phyloP scores from a whole-genome alignment of 2,888 invertebrate species.

The Zaprionus obscuricornis region DNA sequence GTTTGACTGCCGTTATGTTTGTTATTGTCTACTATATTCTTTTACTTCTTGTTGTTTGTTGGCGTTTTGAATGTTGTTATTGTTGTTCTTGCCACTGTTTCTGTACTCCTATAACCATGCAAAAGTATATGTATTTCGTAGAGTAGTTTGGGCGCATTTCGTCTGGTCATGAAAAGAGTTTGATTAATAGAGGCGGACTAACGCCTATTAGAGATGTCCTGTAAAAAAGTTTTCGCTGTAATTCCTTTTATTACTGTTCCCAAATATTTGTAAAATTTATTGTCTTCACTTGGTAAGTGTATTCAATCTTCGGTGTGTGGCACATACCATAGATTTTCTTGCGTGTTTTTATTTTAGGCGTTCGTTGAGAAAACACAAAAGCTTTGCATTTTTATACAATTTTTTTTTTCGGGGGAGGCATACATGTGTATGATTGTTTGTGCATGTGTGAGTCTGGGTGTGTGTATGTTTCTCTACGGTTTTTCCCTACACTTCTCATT shows the following conservation, averaged over 20 bases:
- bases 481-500: slow-evolving; percentile 74
- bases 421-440: slow-evolving; percentile 24
- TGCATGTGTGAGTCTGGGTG: slow-evolving; percentile 3
- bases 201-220: no score
- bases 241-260: no score
- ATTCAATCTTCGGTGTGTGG: slow-evolving; percentile 16
- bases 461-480: slow-evolving; percentile 34
- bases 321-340: slow-evolving; percentile 17
- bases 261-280: no score
- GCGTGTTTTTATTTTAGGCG: slow-evolving; percentile 73
- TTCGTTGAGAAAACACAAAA: slow-evolving; percentile 71
- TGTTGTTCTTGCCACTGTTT: slow-evolving; percentile 17
- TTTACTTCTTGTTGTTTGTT: slow-evolving; percentile 60
- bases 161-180: no score
- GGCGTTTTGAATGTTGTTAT: slow-evolving; percentile 23
- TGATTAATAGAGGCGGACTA: no score
- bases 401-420: slow-evolving; percentile 19
- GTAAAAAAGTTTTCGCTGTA: no score
- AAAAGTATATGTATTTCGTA: no score
- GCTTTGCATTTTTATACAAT: slow-evolving; percentile 56
- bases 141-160: no score
- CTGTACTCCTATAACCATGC: no score
- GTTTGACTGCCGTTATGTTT: slow-evolving; percentile 55
- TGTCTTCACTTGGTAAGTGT: slow-evolving; percentile 29
- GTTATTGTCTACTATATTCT: slow-evolving; percentile 57